These are phyloP conservation scores for Ameiurus melas DNA, from an alignment of 2,113 vertebrate species.

Conservation along the genomic window DNA sequence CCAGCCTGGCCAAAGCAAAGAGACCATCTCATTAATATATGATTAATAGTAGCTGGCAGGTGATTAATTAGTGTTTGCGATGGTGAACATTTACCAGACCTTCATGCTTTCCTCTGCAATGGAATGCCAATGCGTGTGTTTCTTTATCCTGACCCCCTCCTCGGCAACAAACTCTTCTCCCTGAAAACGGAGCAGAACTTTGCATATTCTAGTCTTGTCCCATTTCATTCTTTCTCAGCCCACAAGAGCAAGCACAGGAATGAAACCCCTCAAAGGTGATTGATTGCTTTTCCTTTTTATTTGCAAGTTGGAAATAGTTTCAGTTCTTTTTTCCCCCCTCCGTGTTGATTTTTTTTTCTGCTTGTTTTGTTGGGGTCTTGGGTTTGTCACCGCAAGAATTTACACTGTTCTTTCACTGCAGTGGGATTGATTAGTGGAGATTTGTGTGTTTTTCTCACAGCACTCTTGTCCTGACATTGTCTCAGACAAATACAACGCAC, in stretches of 20 bases:
- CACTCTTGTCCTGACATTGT: conserved; percentile 50
- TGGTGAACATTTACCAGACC: conserved; percentile 76
- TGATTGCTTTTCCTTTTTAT: conserved; percentile 88
- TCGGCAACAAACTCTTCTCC: conserved; percentile 42
- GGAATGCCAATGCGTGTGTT: conserved; percentile 71
- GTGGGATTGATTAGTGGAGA: conserved; percentile 88
- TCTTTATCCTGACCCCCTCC: conserved; percentile 36
- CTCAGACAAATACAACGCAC: conserved; percentile 24
- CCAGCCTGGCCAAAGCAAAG: conserved; percentile 73
- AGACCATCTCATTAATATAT: conserved; percentile 83
- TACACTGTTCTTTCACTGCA: conserved; percentile 70
- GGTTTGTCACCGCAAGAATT: conserved; percentile 78
- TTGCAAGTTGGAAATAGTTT: conserved; percentile 80
- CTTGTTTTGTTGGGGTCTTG: conserved; percentile 61
- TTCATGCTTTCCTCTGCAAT: conserved; percentile 66
- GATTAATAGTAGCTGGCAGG: conserved; percentile 80
- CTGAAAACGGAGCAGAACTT: conserved; percentile 66
- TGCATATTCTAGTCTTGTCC: conserved; percentile 88
- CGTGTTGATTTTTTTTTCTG: conserved; percentile 55
- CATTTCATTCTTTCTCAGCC: conserved; percentile 79
- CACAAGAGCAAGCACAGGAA: conserved; percentile 73
- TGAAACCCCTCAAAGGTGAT: conserved; percentile 82
- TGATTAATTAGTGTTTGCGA: conserved; percentile 88
- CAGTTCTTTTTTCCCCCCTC: conserved; percentile 60
- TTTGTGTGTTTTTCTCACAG: conserved; percentile 90